A percentile compares a stretch with the other conserved stretches of the same genome.
Conservation (phyloP, 2,797 vertebrate genomes). For the Gorsachius magnificus region DNA sequence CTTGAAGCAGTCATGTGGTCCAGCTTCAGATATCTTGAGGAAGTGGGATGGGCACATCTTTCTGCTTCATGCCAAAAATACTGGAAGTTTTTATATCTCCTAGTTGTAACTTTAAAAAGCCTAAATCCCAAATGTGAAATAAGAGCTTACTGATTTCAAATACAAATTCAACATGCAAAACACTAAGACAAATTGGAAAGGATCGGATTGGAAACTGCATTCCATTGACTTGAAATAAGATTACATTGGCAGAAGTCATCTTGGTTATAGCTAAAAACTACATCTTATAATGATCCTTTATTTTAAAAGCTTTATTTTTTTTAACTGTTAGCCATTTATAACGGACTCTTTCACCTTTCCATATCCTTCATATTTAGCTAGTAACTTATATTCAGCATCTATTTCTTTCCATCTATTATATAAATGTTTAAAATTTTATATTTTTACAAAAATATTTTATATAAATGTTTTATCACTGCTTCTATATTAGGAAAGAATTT, state of each 20-base stretch:
- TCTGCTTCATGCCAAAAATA: not conserved
- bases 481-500: not conserved
- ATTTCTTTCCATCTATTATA: not conserved
- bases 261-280: not conserved
- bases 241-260: constrained; percentile 2
- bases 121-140: not conserved
- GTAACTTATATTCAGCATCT: not conserved
- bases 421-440: not conserved
- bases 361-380: not conserved
- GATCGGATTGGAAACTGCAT: not conserved
- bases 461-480: not conserved
- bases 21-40: not conserved
- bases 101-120: not conserved
- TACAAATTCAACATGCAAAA: not conserved
- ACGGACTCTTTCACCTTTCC: not conserved
- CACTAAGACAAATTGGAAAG: not conserved
- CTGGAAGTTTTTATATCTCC: not conserved
- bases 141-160: not conserved
- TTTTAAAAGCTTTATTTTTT: constrained; percentile 1
- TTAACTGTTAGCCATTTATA: not conserved
- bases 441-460: not conserved
- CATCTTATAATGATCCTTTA: not conserved
- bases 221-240: not conserved
- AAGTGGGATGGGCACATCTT: not conserved
- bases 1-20: not conserved